Evolutionary conservation across 2,113 vertebrate species (phyloP), one percentile per base, ranked within the genome.

Genomic region (Pica pica): DNA sequence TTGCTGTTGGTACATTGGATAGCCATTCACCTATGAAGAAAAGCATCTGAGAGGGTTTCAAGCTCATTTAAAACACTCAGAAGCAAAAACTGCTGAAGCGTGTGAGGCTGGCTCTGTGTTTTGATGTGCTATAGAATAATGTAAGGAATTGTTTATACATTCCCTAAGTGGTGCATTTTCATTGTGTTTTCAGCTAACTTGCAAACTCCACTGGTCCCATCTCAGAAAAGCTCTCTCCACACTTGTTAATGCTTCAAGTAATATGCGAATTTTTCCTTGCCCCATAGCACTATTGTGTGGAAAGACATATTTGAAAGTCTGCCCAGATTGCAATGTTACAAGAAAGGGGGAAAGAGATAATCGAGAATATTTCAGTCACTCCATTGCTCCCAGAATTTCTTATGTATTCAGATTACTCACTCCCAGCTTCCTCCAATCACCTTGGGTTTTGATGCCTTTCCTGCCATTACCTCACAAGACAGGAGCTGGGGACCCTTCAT

Each of bases 1-100:
- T 95, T 93, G 90, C 90, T 94, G 96, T 93, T 97, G 96, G 96
- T 96, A 96, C 96, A 95, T 95, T 97, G 95, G 87, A 81, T 93
- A 96, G 75, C 50, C 94, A 96, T 89, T 97, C 97, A 97, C 92
- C 96, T 97, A 91, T 97, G 90, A 97, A 95, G 73, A 89, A 95
- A 94, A 93, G 81, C 70, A 3, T 94, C 94, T 92, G 83, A 96
- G 83, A 94, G 84, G 46, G 71, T 82, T 95, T 94, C 73, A 71
- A 94, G 70, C 93, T 93, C 94, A 94, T 97, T 97, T 95, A 93
- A 93, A 95, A 94, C 73, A 88, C 84, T 94, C 83, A 83, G 59
- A 86, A 94, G 65, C 69, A 86, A 93, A 93, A 95, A 70, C 13
- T 92, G 76, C 82, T 94, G 93, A 84, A 97, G 90, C 55, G 2